Base-by-base conservation (phyloP, 2,113 vertebrate species). In the Lasiurus cinereus region DNA sequence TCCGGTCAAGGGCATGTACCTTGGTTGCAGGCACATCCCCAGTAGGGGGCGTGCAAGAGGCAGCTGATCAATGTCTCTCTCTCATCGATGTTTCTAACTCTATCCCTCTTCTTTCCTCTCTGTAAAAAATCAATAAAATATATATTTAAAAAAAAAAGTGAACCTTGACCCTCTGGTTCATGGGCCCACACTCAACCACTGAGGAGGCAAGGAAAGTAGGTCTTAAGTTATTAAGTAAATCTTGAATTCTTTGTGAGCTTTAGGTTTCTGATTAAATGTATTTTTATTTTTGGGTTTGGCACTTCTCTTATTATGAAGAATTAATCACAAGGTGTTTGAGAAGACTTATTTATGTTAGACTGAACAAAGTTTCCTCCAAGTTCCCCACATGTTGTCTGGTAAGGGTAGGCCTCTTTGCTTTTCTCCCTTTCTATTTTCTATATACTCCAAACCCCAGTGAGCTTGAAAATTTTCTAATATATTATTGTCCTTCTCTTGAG, bases 231-330 rank as follows among this genome's bases (percentile, higher is more conserved):
- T 48, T 94, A 66, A 93, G 80, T 84, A 56, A 74, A 80, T 76
- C 36, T 78, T 74, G 87, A 87, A 62, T 78, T 80, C 76, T 92
- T 90, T 79, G n/a, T 93, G 52, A 88, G 10, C 43, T n/a, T 24
- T 8, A 43, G 29, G n/a, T 39, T 95, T 94, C 77, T 80, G 33
- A 84, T 59, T 33, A 83, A 93, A 83, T 31, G 22, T 66, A 15
- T 79, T 94, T 93, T 46, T 72, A 70, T 64, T 52, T 62, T 54
- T 69, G 52, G 3, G 48, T 43, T 82, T 92, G 64, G 84, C 56
- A 69, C 67, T 87, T 80, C 24, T 90, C 64, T 92, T 83, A 90
- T 91, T 92, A 94, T 84, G 79, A 52, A 93, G 87, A 97, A 94
- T 87, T 91, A 95, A 84, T 92, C 72, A 91, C 66, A 72, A 84